Evolutionary conservation across 2,113 vertebrate genomes (phyloP), one percentile per base, ranked within the genome.

Genomic region (Mellivora capensis): DNA sequence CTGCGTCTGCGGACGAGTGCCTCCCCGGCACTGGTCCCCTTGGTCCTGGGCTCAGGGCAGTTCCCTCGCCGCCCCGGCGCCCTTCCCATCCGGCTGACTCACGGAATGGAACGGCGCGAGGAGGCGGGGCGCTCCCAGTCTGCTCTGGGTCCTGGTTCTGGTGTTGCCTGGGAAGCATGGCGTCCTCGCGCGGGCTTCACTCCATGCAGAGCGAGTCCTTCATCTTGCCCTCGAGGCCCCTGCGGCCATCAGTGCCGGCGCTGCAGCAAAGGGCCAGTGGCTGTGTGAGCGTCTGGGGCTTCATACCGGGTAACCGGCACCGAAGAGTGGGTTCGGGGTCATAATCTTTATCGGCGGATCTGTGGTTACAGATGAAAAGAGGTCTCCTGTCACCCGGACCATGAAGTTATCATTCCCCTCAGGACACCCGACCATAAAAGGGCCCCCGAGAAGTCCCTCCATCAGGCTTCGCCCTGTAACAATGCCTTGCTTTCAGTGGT

Each of bases 401-500:
- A 4, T n/a, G 2, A 44, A 7, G 89, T 97, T 97, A 84, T 52
- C 62, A 6, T 82, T 97, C 18, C 80, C 89, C 87, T 69, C 47
- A 49, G 97, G 96, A 88, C 80, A 88, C 82, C 77, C 0, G 72
- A 87, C 90, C 97, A 9, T 98, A 89, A 95, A 94, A 72, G 93
- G 37, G 47, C 61, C 88, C 72, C 90, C 87, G 6, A 4, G 96
- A 89, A 79, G 77, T 52, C 42, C n/a, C 62, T 83, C 27, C 20
- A 9, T 95, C 96, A 82, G 76, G 72, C 88, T 74, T 85, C 97
- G 97, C 97, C 97, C 47, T 69, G 87, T 89, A 98, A 99, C 98
- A 98, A 98, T 98, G 97, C 93, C 7, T 44, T 2, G 86, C 96
- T 98, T 98, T 67, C 42, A n/a, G 88, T 76, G 47, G 76, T 96